Percentiles rank a stretch among this genome's conserved stretches.
These are phyloP conservation scores for Choloepus hoffmanni DNA, from an alignment of 2,113 vertebrate genomes.

Conservation along the genomic window DNA sequence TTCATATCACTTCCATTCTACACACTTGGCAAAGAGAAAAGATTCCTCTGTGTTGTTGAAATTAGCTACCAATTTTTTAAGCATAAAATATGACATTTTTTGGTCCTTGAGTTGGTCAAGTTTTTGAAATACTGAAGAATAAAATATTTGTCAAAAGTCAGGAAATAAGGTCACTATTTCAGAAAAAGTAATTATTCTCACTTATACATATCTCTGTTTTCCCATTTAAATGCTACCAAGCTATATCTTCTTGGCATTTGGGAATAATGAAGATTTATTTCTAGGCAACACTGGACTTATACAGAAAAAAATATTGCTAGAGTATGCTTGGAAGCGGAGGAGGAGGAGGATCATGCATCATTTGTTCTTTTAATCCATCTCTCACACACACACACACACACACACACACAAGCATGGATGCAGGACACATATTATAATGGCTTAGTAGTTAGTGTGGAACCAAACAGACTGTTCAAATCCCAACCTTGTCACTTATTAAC, in stretches of 20 bases:
- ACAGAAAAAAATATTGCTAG: not conserved
- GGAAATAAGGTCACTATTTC: constrained; percentile 29
- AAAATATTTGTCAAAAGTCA: constrained; percentile 35
- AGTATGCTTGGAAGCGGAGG: not conserved
- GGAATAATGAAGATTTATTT: not conserved
- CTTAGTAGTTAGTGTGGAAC: not conserved
- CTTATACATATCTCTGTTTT: not conserved
- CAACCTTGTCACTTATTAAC: not conserved
- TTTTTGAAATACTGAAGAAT: constrained; percentile 9
- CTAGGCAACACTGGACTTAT: not conserved
- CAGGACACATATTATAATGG: not conserved
- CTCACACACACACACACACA: not conserved
- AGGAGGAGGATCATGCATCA: not conserved
- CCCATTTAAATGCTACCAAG: not conserved
- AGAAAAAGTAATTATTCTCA: not conserved
- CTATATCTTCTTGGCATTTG: constrained; percentile 3
- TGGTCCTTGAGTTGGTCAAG: not conserved
- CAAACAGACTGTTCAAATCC: not conserved
- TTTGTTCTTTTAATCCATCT: not conserved
- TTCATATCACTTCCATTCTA: not conserved
- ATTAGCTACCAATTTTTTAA: not conserved
- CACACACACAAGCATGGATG: not conserved
- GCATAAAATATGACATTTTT: not conserved
- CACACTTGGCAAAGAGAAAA: not conserved
- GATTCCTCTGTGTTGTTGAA: not conserved